These are phyloP conservation scores for Actias luna DNA, from an alignment of 2,888 invertebrate genomes.

Conservation along the genomic window DNA sequence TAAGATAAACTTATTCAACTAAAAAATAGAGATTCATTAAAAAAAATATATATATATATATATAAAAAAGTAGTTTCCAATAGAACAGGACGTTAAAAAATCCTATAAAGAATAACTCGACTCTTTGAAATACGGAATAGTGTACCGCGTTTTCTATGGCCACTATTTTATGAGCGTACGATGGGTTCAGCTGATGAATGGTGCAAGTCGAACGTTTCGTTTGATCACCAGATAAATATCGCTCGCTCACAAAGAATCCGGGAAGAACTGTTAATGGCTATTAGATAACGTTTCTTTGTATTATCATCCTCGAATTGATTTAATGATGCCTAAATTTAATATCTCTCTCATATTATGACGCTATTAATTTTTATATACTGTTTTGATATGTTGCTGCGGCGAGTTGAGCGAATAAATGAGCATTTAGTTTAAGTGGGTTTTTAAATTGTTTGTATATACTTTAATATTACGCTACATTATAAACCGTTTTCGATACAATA, in stretches of 20 bases:
- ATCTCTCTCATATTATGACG: slow-evolving; percentile 28
- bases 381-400: slow-evolving; percentile 27
- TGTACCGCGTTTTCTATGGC: slow-evolving; percentile 63
- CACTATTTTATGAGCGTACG: slow-evolving; percentile 50
- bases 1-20: background rate
- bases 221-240: slow-evolving; percentile 74
- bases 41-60: background rate
- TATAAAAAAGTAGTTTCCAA: background rate
- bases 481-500: slow-evolving; percentile 22
- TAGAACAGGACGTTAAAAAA: slow-evolving; percentile 16
- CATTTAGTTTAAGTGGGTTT: slow-evolving; percentile 25
- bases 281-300: slow-evolving; percentile 43
- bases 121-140: slow-evolving; percentile 3
- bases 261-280: slow-evolving; percentile 50
- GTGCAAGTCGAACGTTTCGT: slow-evolving; percentile 52
- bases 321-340: slow-evolving; percentile 29
- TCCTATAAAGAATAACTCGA: background rate
- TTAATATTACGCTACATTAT: slow-evolving; percentile 22
- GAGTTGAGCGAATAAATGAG: slow-evolving; percentile 33
- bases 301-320: slow-evolving; percentile 20
- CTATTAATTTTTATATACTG: slow-evolving; percentile 28
- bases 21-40: no score
- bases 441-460: slow-evolving; percentile 27
- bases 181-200: slow-evolving; percentile 68
- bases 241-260: slow-evolving; percentile 56